phyloP scores from a whole-genome alignment of 2,888 invertebrate genomes.

The Tortrix viridana region DNA sequence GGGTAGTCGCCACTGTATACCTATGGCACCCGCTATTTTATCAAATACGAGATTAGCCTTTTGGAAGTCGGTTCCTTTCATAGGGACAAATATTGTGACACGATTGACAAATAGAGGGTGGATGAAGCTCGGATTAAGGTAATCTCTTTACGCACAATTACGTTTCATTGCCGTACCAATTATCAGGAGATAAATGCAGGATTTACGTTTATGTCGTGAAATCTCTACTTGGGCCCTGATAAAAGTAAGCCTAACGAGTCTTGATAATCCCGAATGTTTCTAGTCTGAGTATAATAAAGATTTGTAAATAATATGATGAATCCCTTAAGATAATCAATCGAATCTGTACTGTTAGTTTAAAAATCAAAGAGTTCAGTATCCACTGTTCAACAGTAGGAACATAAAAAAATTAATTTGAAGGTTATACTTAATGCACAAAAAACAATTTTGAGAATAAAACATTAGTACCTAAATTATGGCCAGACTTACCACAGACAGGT shows the following conservation, averaged over 20 bases:
- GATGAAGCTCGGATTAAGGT: conserved; percentile 64
- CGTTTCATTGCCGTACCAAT: conserved; percentile 48
- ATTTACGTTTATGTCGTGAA: conserved; percentile 22
- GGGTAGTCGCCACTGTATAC: conserved; percentile 55
- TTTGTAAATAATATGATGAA: too few species aligned
- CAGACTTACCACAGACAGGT: too few species aligned
- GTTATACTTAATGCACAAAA: too few species aligned
- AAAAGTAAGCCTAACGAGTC: conserved; percentile 5
- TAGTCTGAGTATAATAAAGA: too few species aligned
- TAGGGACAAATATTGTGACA: conserved; percentile 79
- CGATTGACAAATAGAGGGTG: conserved; percentile 65
- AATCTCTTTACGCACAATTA: conserved; percentile 57
- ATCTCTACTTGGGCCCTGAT: conserved; percentile 3
- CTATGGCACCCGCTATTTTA: conserved; percentile 81
- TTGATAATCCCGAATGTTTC: background rate
- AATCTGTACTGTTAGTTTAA: too few species aligned
- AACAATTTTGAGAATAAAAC: too few species aligned
- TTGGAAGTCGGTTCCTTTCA: conserved; percentile 67
- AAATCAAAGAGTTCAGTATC: too few species aligned
- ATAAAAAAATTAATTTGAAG: too few species aligned
- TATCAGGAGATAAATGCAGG: conserved; percentile 39
- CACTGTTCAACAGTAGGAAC: too few species aligned
- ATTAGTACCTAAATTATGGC: too few species aligned
- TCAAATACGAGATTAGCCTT: conserved; percentile 78
- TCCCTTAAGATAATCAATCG: too few species aligned